phyloP scores from a whole-genome alignment of 2,797 vertebrate genomes.

The Lophotriccus pileatus region DNA sequence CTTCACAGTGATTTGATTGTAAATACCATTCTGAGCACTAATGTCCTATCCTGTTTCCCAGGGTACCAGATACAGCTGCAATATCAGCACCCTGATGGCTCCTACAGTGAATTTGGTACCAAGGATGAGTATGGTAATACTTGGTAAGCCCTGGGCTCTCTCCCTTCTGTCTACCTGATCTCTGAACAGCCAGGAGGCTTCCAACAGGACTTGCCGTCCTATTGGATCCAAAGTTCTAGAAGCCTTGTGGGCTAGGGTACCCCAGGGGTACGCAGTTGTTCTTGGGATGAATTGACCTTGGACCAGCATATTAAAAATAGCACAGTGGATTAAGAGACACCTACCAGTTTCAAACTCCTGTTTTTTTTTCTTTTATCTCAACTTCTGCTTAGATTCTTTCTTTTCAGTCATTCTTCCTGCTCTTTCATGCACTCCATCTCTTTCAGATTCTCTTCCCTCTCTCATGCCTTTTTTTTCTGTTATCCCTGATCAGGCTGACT shows the following conservation, averaged over 20 bases:
- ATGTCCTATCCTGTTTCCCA: not conserved
- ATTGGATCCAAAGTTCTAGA: not conserved
- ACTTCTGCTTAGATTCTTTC: not conserved
- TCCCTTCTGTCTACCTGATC: not conserved
- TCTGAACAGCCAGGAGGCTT: not conserved
- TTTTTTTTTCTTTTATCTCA: not conserved
- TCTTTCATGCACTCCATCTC: not conserved
- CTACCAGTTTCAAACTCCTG: not conserved
- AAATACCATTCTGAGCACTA: not conserved
- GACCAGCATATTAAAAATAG: not conserved
- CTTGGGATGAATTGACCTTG: not conserved
- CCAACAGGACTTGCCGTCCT: not conserved
- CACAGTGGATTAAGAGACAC: not conserved
- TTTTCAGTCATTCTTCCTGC: not conserved
- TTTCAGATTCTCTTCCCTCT: not conserved
- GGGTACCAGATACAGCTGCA: conserved; percentile 66
- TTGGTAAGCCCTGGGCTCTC: conserved; percentile 45
- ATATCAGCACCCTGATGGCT: conserved; percentile 63
- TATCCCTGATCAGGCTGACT: conserved; percentile 79
- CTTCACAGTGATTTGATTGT: not conserved
- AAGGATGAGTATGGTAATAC: conserved; percentile 49
- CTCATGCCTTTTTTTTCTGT: not conserved
- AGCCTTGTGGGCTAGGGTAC: not conserved
- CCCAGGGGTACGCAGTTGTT: not conserved
- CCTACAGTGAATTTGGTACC: conserved; percentile 62